These are phyloP conservation scores for Syngnathus acus DNA, from an alignment of 2,797 vertebrate species.

Conservation along the genomic window DNA sequence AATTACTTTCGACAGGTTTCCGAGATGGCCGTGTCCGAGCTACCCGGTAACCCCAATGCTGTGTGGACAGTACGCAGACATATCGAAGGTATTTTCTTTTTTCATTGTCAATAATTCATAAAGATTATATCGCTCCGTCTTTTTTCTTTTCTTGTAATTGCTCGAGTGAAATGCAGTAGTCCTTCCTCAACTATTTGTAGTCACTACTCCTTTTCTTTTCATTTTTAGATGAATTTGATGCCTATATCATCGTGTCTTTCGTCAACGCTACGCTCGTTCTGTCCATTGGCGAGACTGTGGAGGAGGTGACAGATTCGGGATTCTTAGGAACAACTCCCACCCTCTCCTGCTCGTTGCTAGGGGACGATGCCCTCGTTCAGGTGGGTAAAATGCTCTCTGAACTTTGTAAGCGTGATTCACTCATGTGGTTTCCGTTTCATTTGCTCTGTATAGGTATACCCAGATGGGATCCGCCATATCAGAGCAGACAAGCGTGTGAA, in stretches of 20 bases:
- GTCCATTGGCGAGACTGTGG: slow-evolving; percentile 95
- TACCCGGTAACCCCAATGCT: slow-evolving; percentile 98
- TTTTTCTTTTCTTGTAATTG: not conserved
- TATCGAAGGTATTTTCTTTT: slow-evolving; percentile 81
- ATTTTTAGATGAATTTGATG: slow-evolving; percentile 89
- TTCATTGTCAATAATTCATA: not conserved
- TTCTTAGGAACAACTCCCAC: slow-evolving; percentile 97
- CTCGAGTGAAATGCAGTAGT: too few relatives aligned
- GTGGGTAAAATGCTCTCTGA: slow-evolving; percentile 55
- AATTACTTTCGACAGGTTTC: slow-evolving; percentile 77
- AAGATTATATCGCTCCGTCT: not conserved
- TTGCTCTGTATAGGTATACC: slow-evolving; percentile 79
- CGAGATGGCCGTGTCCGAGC: slow-evolving; percentile 98
- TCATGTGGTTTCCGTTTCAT: not conserved
- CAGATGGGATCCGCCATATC: slow-evolving; percentile 95
- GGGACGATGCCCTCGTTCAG: slow-evolving; percentile 96
- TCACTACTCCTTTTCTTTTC: not conserved
- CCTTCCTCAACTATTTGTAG: not conserved
- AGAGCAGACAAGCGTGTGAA: slow-evolving; percentile 97
- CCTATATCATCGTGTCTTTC: slow-evolving; percentile 98
- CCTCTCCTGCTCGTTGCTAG: slow-evolving; percentile 93
- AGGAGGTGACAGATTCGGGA: slow-evolving; percentile 97
- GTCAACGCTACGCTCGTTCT: slow-evolving; percentile 95
- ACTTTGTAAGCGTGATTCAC: not conserved
- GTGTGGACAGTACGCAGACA: slow-evolving; percentile 97